Evolutionary conservation across 2,113 vertebrate species (phyloP).

Genomic region (Sinocyclocheilus anophthalmus): DNA sequence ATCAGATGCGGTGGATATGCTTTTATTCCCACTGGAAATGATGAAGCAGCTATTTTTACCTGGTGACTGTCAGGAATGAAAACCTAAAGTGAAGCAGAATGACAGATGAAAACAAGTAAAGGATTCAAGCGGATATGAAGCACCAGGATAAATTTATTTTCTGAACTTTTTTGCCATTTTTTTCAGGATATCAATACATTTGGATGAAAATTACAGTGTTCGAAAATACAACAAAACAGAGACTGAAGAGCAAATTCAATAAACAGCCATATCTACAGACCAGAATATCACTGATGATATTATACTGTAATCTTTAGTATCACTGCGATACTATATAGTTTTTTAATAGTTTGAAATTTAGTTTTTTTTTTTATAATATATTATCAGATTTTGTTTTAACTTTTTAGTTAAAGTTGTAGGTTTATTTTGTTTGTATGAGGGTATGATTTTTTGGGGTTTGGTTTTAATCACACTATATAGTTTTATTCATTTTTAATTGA

Average conservation of each 20-base stretch:
- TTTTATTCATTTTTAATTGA: no score
- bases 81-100: background rate
- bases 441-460: no score
- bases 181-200: background rate
- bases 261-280: background rate
- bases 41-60: background rate
- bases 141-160: background rate
- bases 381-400: no score
- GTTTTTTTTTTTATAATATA: no score
- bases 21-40: background rate
- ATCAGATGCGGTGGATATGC: background rate
- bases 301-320: no score
- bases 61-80: background rate
- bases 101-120: background rate
- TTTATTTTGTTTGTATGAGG: no score
- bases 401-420: no score
- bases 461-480: no score
- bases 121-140: background rate
- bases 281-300: background rate
- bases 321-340: no score
- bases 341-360: no score
- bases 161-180: background rate
- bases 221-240: background rate
- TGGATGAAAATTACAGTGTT: background rate
- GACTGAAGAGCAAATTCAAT: background rate